phyloP scores from a whole-genome alignment of 2,113 vertebrate genomes.

The Oryzias celebensis region DNA sequence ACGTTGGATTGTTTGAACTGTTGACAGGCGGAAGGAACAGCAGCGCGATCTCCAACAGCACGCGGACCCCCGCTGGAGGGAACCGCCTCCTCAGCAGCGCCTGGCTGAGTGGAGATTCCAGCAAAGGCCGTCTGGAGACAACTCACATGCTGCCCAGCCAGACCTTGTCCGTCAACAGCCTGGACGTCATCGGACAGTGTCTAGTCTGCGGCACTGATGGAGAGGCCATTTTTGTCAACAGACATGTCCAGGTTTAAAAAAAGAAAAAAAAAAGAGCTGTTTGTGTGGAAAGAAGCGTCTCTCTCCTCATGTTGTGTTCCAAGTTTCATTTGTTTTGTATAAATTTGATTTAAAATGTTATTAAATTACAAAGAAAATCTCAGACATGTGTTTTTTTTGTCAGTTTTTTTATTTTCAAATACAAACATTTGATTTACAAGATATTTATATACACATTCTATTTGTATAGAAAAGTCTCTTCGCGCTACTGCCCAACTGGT shows the following conservation, averaged over 20 bases:
- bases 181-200: conserved; percentile 91
- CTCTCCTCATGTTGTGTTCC: too few species aligned
- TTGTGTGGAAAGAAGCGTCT: too few species aligned
- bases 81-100: conserved; percentile 84
- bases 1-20: background rate
- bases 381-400: too few species aligned
- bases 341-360: too few species aligned
- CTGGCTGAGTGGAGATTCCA: conserved; percentile 90
- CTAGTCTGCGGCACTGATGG: conserved; percentile 96
- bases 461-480: too few species aligned
- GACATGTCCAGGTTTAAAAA: conserved; percentile 77
- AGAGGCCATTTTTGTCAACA: conserved; percentile 93
- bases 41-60: conserved; percentile 81
- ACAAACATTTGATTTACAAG: too few species aligned
- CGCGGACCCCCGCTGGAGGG: conserved; percentile 74
- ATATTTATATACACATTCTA: too few species aligned
- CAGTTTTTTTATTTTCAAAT: too few species aligned
- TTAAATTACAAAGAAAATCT: too few species aligned
- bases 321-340: too few species aligned
- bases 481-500: too few species aligned
- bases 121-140: conserved; percentile 90
- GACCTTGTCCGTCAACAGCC: conserved; percentile 91
- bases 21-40: conserved; percentile 86
- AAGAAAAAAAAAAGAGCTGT: background rate
- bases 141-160: conserved; percentile 90